Conservation (phyloP, 1,140 invertebrate genomes). For the Adelges cooleyi region DNA sequence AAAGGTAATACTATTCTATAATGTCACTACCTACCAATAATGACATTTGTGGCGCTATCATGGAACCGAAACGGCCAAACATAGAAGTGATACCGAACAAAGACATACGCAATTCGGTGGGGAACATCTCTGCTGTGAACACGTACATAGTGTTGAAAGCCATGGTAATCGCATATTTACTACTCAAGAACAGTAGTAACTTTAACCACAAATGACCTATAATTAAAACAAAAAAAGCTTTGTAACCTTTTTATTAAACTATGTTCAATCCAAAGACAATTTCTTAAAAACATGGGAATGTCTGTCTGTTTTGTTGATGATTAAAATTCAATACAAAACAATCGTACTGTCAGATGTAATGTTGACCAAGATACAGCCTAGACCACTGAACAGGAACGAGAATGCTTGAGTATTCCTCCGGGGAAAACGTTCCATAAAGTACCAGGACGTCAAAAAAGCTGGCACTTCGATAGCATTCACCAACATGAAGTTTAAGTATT, state of each 20-base stretch:
- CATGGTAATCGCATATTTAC: slow-evolving; percentile 59
- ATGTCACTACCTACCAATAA: slow-evolving; percentile 48
- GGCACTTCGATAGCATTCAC: slow-evolving; percentile 43
- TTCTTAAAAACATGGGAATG: not conserved
- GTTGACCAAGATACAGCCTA: slow-evolving; percentile 31
- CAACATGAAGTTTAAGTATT: slow-evolving; percentile 44
- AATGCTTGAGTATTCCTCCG: slow-evolving; percentile 29
- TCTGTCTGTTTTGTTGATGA: not conserved
- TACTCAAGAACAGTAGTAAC: slow-evolving; percentile 48
- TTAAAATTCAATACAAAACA: not conserved
- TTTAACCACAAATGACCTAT: not conserved
- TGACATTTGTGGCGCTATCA: slow-evolving; percentile 54
- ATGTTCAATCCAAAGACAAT: not conserved
- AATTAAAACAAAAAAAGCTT: not conserved
- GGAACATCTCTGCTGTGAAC: slow-evolving; percentile 60
- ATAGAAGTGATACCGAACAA: slow-evolving; percentile 56
- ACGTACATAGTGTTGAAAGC: slow-evolving; percentile 58
- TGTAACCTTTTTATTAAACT: not conserved
- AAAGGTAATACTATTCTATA: too few relatives aligned
- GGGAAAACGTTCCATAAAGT: slow-evolving; percentile 30
- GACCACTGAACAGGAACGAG: slow-evolving; percentile 31
- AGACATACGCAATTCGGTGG: slow-evolving; percentile 51
- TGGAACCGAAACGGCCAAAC: slow-evolving; percentile 54
- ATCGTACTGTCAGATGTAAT: slow-evolving; percentile 30
- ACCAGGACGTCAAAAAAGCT: slow-evolving; percentile 32